Base-by-base conservation (phyloP, 2,797 vertebrate species). In the Kryptopterus vitreolus region DNA sequence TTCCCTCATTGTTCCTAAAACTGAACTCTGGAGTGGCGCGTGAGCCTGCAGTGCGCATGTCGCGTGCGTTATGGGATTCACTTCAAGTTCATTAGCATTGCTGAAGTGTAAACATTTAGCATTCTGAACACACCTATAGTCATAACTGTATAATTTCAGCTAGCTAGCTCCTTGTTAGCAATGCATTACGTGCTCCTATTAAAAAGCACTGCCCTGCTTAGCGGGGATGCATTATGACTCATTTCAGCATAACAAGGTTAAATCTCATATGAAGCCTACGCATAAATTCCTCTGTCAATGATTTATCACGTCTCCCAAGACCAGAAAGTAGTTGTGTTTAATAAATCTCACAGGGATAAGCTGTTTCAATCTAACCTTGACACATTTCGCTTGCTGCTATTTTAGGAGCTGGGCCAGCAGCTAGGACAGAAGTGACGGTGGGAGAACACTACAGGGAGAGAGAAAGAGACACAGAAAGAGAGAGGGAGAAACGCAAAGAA, bases 341-440 rank as follows among this genome's bases (percentile, higher is more conserved):
- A 78, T 85, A 76, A 78, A 86, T 87, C 83, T 84, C 69, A 9
- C 50, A 26, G 79, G 85, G 80, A 82, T 83, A 70, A 82, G 83
- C 84, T 66, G 62, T 87, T 87, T 87, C 86, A 83, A 78, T 80
- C 81, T 87, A 87, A 88, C 87, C 87, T 87, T 88, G 86, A 88
- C 87, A 87, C 86, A 88, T 83, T 89, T 87, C 48, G 58, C 81
- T 84, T 80, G 78, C 29, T 33, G 83, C 85, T 87, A 87, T 87
- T 89, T 87, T 87, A 70, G 78, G 83, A 85, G 66, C 22, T 69
- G 66, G 74, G 65, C 31, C 59, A 78, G 79, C 70, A 85, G 83
- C 75, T 86, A 76, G 87, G 86, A 85, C 81, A 77, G 69, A 38
- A 76, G 77, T 76, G 83, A 65, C 81, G 76, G 83, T 74, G 70